Evolutionary conservation across 1,140 invertebrate species (phyloP), one percentile per base, ranked within the genome.

Genomic region (Sycobia sp.): DNA sequence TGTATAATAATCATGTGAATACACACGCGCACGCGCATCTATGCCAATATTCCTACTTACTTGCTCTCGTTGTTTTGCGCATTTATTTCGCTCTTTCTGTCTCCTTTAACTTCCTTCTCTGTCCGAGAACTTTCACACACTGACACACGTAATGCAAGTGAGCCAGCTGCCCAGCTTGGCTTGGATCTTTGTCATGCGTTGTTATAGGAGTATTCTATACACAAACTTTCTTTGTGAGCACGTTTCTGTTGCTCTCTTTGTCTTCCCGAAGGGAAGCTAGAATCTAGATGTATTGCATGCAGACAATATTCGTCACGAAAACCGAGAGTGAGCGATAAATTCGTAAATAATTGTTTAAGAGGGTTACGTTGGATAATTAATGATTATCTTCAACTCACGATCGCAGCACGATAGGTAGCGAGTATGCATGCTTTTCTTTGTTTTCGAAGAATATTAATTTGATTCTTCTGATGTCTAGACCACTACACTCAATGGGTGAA

Each of bases 281-380:
- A 16, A n/a, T n/a, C n/a, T n/a, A n/a, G n/a, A n/a, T n/a, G n/a
- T n/a, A n/a, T n/a, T n/a, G n/a, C n/a, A n/a, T n/a, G n/a, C n/a
- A n/a, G n/a, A n/a, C n/a, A n/a, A n/a, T n/a, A n/a, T n/a, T n/a
- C n/a, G n/a, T n/a, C n/a, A n/a, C n/a, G n/a, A n/a, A n/a, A n/a
- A n/a, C n/a, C n/a, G n/a, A n/a, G n/a, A n/a, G n/a, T n/a, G n/a
- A n/a, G n/a, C n/a, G n/a, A n/a, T n/a, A n/a, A n/a, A n/a, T n/a
- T n/a, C n/a, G n/a, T n/a, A n/a, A n/a, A n/a, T n/a, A n/a, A n/a
- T n/a, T n/a, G n/a, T n/a, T n/a, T n/a, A n/a, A n/a, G n/a, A 54
- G 51, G 51, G 51, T 54, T 54, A 54, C 39, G 51, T 54, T 39
- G n/a, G 51, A 54, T 54, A 54, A 54, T 38, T 27, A 14, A 32